A percentile compares a stretch with the other conserved stretches of the same genome.
These are phyloP conservation scores for Phalacrocorax pelagicus DNA, from an alignment of 2,113 vertebrate genomes.

Conservation along the genomic window DNA sequence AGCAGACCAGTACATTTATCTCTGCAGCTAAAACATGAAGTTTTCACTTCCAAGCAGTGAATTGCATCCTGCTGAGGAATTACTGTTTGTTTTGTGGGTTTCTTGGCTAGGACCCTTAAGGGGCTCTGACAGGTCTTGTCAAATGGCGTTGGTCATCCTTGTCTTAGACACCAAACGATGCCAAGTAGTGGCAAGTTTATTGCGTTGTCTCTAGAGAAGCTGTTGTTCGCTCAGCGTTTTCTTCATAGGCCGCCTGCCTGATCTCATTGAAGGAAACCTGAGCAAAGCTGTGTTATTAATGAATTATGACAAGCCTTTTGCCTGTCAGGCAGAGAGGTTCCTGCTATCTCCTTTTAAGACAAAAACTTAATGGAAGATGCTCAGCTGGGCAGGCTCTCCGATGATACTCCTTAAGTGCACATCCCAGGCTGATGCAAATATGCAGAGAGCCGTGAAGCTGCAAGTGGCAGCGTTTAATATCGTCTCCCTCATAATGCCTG, in stretches of 20 bases:
- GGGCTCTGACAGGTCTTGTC: conserved; percentile 26
- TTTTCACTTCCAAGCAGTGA: not conserved
- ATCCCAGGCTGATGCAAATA: conserved; percentile 56
- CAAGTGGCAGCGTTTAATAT: conserved; percentile 74
- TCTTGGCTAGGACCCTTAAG: not conserved
- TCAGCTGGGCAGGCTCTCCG: conserved; percentile 66
- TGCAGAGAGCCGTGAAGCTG: conserved; percentile 73
- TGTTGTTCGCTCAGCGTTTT: conserved; percentile 66
- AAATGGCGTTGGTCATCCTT: not conserved
- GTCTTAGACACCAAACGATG: not conserved
- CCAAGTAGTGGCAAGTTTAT: conserved; percentile 27
- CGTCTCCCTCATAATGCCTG: conserved; percentile 66
- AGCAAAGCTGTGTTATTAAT: conserved; percentile 76
- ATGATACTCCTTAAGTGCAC: conserved; percentile 74
- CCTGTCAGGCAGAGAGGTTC: conserved; percentile 69
- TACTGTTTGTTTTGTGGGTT: not conserved
- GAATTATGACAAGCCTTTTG: conserved; percentile 77
- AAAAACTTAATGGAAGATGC: conserved; percentile 78
- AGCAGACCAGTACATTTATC: not conserved
- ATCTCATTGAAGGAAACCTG: conserved; percentile 69
- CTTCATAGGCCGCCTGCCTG: conserved; percentile 46
- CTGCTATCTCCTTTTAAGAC: conserved; percentile 72
- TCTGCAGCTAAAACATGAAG: not conserved
- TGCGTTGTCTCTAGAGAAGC: conserved; percentile 47
- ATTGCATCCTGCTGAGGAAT: not conserved